A percentile compares a stretch with the other conserved stretches of the same genome.
phyloP scores from a whole-genome alignment of 2,113 vertebrate species.

The Tenebrosternarchus preto region DNA sequence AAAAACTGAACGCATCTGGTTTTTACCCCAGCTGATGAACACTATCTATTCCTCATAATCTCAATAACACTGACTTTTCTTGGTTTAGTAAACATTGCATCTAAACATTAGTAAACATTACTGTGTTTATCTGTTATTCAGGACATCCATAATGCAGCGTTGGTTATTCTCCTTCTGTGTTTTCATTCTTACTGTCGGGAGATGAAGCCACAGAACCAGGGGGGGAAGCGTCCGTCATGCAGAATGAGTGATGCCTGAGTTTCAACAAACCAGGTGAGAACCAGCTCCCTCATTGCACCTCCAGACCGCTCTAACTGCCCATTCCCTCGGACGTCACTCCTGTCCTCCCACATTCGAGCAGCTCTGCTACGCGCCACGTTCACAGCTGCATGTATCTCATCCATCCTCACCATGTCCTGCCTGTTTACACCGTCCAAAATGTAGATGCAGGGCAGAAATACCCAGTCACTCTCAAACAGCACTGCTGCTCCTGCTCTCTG shows the following conservation, averaged over 20 bases:
- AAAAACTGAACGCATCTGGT: not conserved
- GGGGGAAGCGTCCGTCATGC: slow-evolving; percentile 71
- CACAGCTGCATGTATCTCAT: slow-evolving; percentile 35
- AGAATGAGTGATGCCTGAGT: slow-evolving; percentile 76
- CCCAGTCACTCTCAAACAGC: not conserved
- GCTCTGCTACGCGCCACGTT: slow-evolving; percentile 3
- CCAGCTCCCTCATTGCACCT: slow-evolving; percentile 67
- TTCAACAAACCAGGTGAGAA: slow-evolving; percentile 80
- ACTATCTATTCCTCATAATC: too few relatives aligned
- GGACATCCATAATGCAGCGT: too few relatives aligned
- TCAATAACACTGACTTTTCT: too few relatives aligned
- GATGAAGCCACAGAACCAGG: slow-evolving; percentile 87
- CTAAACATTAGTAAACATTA: too few relatives aligned
- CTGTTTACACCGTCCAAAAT: not conserved
- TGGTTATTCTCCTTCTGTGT: too few relatives aligned
- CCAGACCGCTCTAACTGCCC: slow-evolving; percentile 8
- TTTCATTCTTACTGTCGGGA: slow-evolving; percentile 76
- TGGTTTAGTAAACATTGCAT: too few relatives aligned
- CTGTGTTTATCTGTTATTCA: too few relatives aligned
- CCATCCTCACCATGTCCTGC: slow-evolving; percentile 23
- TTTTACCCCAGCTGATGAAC: not conserved
- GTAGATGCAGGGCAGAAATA: not conserved
- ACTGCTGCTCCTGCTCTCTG: not conserved
- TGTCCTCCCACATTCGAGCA: slow-evolving; percentile 58
- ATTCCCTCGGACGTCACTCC: slow-evolving; percentile 52